phyloP scores from a whole-genome alignment of 2,888 invertebrate species.

The Thera obeliscata region DNA sequence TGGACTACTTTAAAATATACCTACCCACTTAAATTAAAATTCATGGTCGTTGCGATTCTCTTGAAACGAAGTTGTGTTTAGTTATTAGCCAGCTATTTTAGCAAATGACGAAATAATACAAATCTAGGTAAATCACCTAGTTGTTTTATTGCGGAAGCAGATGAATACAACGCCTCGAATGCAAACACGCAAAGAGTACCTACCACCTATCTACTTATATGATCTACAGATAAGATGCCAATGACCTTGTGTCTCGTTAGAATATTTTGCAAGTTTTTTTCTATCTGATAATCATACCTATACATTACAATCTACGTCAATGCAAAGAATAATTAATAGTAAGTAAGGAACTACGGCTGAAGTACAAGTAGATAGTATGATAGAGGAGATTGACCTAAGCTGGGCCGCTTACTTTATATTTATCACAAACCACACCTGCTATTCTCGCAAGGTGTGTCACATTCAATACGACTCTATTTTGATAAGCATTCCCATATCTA shows the following conservation, averaged over 20 bases:
- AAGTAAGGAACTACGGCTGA: no score
- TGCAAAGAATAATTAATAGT: no score
- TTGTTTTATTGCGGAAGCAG: conserved; percentile 36
- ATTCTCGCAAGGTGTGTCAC: no score
- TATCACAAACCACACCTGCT: no score
- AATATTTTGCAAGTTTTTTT: background rate
- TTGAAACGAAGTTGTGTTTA: conserved; percentile 2
- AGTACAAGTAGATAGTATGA: background rate
- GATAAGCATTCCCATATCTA: no score
- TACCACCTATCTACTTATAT: conserved; percentile 33
- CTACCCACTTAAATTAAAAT: background rate
- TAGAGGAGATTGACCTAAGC: conserved; percentile 4
- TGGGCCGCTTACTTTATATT: background rate
- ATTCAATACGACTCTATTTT: no score
- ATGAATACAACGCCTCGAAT: conserved; percentile 30
- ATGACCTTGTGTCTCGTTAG: conserved; percentile 51
- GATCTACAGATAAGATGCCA: conserved; percentile 49
- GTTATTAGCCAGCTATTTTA: conserved; percentile 39
- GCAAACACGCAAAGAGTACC: conserved; percentile 37
- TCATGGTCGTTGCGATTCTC: conserved; percentile 3
- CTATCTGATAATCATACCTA: background rate
- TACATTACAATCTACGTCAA: no score
- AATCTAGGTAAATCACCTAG: background rate
- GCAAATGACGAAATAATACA: conserved; percentile 40
- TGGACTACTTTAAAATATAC: no score